phyloP scores from a whole-genome alignment of 2,113 vertebrate species.

The Bufo bufo region DNA sequence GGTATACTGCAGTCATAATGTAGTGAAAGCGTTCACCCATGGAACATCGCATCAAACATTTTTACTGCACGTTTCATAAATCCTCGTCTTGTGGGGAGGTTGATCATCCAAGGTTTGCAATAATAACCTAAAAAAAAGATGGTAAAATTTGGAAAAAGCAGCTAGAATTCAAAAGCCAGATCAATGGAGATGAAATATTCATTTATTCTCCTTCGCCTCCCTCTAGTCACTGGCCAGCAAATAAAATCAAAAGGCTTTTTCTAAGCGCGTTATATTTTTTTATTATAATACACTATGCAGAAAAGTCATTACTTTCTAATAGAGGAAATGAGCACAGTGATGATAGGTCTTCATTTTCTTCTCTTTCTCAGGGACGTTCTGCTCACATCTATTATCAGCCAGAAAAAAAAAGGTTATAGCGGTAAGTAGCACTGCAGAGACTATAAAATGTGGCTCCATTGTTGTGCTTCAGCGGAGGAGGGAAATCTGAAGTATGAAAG shows the following conservation, averaged over 20 bases:
- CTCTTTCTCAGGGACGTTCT: slow-evolving; percentile 4
- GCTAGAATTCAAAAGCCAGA: slow-evolving; percentile 1
- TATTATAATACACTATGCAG: slow-evolving; percentile 15
- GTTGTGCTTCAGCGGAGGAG: background rate
- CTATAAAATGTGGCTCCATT: background rate
- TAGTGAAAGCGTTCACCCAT: slow-evolving; percentile 44
- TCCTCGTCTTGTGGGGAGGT: slow-evolving; percentile 31
- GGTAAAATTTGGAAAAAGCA: background rate
- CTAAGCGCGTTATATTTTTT: slow-evolving; percentile 21
- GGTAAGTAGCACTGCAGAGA: slow-evolving; percentile 1
- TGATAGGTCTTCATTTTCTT: slow-evolving; percentile 24
- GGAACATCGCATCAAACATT: slow-evolving; percentile 41
- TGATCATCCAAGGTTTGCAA: slow-evolving; percentile 28
- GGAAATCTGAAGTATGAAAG: background rate
- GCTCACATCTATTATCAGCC: slow-evolving; percentile 19
- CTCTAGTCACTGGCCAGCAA: slow-evolving; percentile 19
- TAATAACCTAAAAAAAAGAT: slow-evolving; percentile 21
- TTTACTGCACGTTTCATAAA: slow-evolving; percentile 52
- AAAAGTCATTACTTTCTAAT: slow-evolving; percentile 32
- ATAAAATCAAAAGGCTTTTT: slow-evolving; percentile 10
- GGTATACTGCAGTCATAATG: slow-evolving; percentile 51
- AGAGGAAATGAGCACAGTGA: slow-evolving; percentile 16
- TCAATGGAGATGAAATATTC: slow-evolving; percentile 12
- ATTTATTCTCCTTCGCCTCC: background rate
- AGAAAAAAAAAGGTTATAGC: background rate